phyloP scores from a whole-genome alignment of 2,113 vertebrate genomes.

The Dissostichus mawsoni region DNA sequence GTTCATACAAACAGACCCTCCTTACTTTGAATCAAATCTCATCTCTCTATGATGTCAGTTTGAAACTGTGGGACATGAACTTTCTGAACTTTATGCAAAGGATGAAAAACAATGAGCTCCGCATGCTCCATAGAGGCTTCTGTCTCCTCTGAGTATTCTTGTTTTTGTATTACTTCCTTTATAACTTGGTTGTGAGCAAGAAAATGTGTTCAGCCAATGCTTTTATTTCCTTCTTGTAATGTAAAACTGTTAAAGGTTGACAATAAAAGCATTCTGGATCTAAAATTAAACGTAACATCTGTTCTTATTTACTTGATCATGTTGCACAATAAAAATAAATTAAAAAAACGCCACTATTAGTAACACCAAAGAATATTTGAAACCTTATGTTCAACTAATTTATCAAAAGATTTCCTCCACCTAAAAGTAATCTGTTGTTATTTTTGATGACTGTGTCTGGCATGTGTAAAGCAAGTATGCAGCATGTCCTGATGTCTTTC shows the following conservation, averaged over 20 bases:
- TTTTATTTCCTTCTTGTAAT: slow-evolving; percentile 19
- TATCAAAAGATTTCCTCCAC: slow-evolving; percentile 1
- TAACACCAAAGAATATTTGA: slow-evolving; percentile 2
- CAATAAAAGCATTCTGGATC: slow-evolving; percentile 2
- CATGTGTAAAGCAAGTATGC: slow-evolving; percentile 50
- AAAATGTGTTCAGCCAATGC: slow-evolving; percentile 17
- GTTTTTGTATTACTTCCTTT: slow-evolving; percentile 41
- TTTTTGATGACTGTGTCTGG: slow-evolving; percentile 31
- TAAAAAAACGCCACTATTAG: not conserved
- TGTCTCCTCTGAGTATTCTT: slow-evolving; percentile 17
- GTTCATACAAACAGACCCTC: slow-evolving; percentile 44
- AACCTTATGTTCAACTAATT: not conserved
- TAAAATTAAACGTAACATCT: slow-evolving; percentile 15
- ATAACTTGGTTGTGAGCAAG: slow-evolving; percentile 29
- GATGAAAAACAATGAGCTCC: slow-evolving; percentile 63
- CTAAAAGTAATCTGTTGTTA: slow-evolving; percentile 22
- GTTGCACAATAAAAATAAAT: slow-evolving; percentile 16
- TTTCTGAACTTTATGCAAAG: slow-evolving; percentile 50
- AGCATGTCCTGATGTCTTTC: slow-evolving; percentile 55
- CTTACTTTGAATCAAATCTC: slow-evolving; percentile 67
- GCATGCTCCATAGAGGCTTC: slow-evolving; percentile 47
- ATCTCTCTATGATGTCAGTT: slow-evolving; percentile 55
- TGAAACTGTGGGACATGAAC: slow-evolving; percentile 54
- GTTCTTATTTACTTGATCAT: slow-evolving; percentile 28
- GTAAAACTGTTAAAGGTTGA: slow-evolving; percentile 11